Evolutionary conservation across 2,113 vertebrate species (phyloP), one percentile per base, ranked within the genome.

Genomic region (Dipodomys ordii): DNA sequence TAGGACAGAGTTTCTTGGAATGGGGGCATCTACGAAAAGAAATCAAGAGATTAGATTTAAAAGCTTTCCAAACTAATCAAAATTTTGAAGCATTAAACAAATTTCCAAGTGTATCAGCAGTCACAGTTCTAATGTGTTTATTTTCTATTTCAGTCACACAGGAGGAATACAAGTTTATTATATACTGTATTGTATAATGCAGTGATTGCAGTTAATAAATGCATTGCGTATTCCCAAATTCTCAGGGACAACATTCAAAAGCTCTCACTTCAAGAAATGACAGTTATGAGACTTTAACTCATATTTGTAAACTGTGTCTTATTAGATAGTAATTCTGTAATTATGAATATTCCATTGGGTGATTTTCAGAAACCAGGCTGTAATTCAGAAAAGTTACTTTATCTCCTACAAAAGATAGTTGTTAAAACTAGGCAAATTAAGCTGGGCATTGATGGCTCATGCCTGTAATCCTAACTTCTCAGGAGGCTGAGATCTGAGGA

Each of bases 1-100:
- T 90, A 64, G 97, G 98, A 92, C 98, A 99, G 87, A 96, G 91
- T 95, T 98, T 98, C 92, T 98, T 98, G 83, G 97, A 73, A 93
- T 98, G 97, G 10, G 97, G 96, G 88, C 98, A 99, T 32, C 98
- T 99, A 92, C 82, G 88, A 77, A 97, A 97, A 69, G 49, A 96
- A 94, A 83, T 28, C 2, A 57, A 94, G 25, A 35, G 72, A 49
- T 10, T 1, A 73, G 19, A 91, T 93, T 95, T 71, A n/a, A 92
- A 96, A 65, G 7, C 3, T 46, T 94, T 91, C 39, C 71, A 84
- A 7, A 46, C 46, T 71, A 62, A 88, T 76, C 49, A 67, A 16
- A 77, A 74, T n/a, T 90, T 83, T 88, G 46, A 23, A 72, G 85
- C 46, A 60, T 77, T 57, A 88, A 92, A 77, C 92, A 78, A 49